These are phyloP conservation scores for Tinamus major DNA, from an alignment of 2,797 vertebrate species.

Conservation along the genomic window DNA sequence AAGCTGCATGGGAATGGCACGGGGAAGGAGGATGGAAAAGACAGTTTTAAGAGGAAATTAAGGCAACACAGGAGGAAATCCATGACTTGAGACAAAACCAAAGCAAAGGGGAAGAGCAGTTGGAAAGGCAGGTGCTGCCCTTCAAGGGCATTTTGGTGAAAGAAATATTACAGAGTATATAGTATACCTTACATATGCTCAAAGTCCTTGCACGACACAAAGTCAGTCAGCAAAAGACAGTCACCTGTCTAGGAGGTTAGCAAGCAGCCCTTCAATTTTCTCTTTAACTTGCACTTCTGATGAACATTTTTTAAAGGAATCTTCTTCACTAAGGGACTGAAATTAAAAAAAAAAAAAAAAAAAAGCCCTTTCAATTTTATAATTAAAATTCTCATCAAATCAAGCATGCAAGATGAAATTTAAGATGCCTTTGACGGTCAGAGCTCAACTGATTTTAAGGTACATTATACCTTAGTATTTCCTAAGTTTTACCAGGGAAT, in stretches of 20 bases:
- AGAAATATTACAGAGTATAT: background rate
- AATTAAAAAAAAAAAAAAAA: background rate
- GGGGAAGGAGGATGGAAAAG: too few species aligned
- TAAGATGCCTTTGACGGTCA: background rate
- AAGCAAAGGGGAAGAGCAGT: background rate
- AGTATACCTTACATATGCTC: background rate
- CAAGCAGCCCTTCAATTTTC: slow-evolving; percentile 87
- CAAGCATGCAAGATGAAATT: background rate
- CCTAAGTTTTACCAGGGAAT: background rate
- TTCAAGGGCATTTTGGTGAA: background rate
- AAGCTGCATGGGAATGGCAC: background rate
- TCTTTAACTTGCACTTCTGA: slow-evolving; percentile 82
- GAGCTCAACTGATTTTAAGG: background rate
- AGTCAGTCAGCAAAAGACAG: background rate
- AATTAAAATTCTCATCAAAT: background rate
- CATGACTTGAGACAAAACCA: background rate
- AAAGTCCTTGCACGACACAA: background rate
- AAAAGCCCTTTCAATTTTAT: background rate
- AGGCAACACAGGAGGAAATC: background rate
- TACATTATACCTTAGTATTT: background rate
- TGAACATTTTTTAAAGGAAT: slow-evolving; percentile 91
- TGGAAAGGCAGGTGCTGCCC: background rate
- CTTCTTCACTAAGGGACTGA: slow-evolving; percentile 94
- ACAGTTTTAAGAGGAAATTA: background rate
- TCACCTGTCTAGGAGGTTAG: slow-evolving; percentile 85